Base-by-base conservation (phyloP, 1,140 invertebrate genomes). In the Cotesia chilonis region DNA sequence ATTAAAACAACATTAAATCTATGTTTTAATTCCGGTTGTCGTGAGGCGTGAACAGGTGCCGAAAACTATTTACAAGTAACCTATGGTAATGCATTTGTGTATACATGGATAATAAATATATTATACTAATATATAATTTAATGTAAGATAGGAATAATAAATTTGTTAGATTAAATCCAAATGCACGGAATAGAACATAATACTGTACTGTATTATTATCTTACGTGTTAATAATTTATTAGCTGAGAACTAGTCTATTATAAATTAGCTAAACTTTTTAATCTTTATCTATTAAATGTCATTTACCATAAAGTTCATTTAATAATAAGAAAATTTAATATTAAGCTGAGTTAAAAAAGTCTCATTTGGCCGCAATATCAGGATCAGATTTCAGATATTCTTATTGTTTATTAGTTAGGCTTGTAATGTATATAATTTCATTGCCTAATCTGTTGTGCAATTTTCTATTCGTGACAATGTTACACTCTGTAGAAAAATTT, bases 401-500 rank as follows among this genome's bases (percentile, higher is more conserved):
- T 68, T 55, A 55, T 73, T 59, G 71, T 73, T 73, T 73, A 68
- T 73, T 73, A 73, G 47, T 67, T 61, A 28, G 28, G 28, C 28
- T 28, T 28, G 28, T 28, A 28, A 36, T 57, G 38, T 41, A 52
- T 63, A 9, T 59, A 59, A 51, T 68, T 63, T 73, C 10, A 73
- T 73, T 73, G 71, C 71, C 68, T 65, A 73, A 73, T 73, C 71
- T 35, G 57, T 68, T 60, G 54, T 36, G 54, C 71, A 72, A 72
- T 41, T 41, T 41, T 47, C 41, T 35, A 14, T 70, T 70, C 69
- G 28, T 64, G 17, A 14, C 61, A 9, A 41, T 41, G 9, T 41
- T 7, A 41, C 38, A 41, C 5, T 41, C 4, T 7, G 28, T 0
- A 28, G 28, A 28, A 28, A 28, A 2, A 28, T 28, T 28, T 28